Conservation (phyloP, 1,140 invertebrate species). For the Euschistus heros region DNA sequence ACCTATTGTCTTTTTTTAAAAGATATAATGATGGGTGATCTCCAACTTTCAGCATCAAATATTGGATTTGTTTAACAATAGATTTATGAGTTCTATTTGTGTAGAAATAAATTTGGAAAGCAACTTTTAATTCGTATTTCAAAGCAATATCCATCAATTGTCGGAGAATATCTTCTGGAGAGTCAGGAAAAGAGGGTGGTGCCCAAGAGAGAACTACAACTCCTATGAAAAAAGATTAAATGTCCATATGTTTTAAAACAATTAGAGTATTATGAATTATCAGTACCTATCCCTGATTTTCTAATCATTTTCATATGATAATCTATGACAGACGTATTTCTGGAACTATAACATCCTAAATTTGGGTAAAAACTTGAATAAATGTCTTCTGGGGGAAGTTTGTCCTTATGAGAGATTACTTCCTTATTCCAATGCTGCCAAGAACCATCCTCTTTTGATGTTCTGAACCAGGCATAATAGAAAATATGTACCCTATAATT, state of each 20-base stretch:
- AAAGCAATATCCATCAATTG: conserved; percentile 38
- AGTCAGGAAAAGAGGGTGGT: conserved; percentile 36
- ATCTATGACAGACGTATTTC: conserved; percentile 38
- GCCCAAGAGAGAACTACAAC: conserved; percentile 38
- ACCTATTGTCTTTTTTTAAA: conserved; percentile 36
- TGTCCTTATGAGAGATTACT: conserved; percentile 35
- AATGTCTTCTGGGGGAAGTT: conserved; percentile 38
- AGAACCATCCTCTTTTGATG: conserved; percentile 35
- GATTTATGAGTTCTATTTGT: conserved; percentile 38
- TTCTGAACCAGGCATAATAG: conserved; percentile 43
- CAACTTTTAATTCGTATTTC: conserved; percentile 38
- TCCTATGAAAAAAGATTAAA: conserved; percentile 20
- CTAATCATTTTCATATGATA: conserved; percentile 39
- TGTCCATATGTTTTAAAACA: background rate
- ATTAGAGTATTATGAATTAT: background rate
- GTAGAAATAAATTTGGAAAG: conserved; percentile 40
- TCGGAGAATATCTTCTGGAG: conserved; percentile 36
- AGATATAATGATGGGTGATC: conserved; percentile 42
- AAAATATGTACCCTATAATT: conserved; percentile 42
- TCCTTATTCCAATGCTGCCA: conserved; percentile 42
- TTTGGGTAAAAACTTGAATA: conserved; percentile 40
- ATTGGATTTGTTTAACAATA: conserved; percentile 36
- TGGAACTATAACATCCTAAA: conserved; percentile 41
- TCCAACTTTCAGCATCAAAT: conserved; percentile 35
- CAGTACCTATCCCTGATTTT: conserved; percentile 36